Evolutionary conservation across 2,888 invertebrate genomes (phyloP), one percentile per base, ranked within the genome.

Genomic region (Pseudococcus longispinus): DNA sequence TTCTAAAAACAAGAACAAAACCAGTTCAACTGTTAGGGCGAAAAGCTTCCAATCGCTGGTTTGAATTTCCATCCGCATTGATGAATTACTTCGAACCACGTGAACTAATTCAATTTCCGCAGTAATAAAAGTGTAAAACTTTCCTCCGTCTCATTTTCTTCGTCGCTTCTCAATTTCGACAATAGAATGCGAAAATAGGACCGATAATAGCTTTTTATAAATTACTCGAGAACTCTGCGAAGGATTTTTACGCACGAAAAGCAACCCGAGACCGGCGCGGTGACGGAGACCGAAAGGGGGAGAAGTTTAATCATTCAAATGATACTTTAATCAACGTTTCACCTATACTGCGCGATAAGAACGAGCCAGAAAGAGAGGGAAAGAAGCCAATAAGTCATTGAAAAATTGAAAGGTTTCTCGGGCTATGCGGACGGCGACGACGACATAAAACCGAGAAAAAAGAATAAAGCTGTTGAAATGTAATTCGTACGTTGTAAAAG

Each of bases 361-460:
- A 70, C 29, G 29, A 32, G 9, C 37, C n/a, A n/a, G n/a, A 37
- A 37, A 37, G 9, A 37, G 8, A 37, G 37, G 8, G 37, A 37
- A 70, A 70, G 70, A 70, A 70, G 29, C 32, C 70, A 70, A 70
- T 70, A 29, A 70, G 29, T 70, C 70, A 29, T 70, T 70, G 70
- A 70, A 70, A 70, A 70, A 70, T 70, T 70, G 70, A 70, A 70
- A 70, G 70, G 18, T 70, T 70, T 70, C 23, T 60, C 60, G 60
- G 4, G 60, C 60, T 1, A 11, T 13, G 60, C 60, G 60, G n/a
- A 8, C 55, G n/a, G 1, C 55, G 55, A 46, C 55, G 55, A 60
- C 60, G 60, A 60, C 60, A 60, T 60, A 60, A 60, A 60, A 60
- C 23, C 60, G 15, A 20, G 11, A 23, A 23, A 60, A 37, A 55